Evolutionary conservation across 2,113 vertebrate genomes (phyloP).

Genomic region (Ovis canadensis): DNA sequence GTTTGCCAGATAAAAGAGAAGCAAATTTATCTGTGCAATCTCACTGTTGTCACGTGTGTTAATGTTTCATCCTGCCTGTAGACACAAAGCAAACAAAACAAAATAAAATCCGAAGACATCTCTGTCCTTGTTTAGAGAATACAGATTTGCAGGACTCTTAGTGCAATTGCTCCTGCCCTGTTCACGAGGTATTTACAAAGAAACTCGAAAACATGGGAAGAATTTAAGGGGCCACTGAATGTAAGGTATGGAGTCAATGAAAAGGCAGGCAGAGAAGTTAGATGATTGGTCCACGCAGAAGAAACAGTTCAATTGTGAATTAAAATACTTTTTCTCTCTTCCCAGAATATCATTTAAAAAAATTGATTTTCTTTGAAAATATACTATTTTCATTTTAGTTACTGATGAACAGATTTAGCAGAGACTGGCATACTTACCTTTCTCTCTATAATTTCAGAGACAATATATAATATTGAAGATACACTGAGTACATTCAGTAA

Average conservation of each 20-base stretch:
- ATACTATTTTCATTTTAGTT: background rate
- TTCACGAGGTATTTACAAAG: conserved; percentile 50
- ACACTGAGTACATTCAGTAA: background rate
- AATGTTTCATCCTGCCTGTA: conserved; percentile 61
- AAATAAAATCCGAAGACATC: conserved; percentile 43
- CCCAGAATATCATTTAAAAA: background rate
- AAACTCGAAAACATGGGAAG: conserved; percentile 32
- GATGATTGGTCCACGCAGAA: conserved; percentile 37
- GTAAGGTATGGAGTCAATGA: conserved; percentile 62
- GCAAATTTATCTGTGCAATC: conserved; percentile 81
- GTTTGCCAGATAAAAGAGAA: conserved; percentile 86
- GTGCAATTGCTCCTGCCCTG: conserved; percentile 32
- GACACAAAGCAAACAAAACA: conserved; percentile 55
- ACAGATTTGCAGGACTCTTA: conserved; percentile 32
- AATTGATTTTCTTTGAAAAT: background rate
- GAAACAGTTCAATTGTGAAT: conserved; percentile 41
- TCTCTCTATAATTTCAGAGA: background rate
- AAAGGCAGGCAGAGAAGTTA: conserved; percentile 42
- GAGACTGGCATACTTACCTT: background rate
- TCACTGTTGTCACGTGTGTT: conserved; percentile 78
- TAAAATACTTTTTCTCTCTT: background rate
- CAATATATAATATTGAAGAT: background rate
- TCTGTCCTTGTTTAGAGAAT: conserved; percentile 63
- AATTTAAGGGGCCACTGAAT: conserved; percentile 50
- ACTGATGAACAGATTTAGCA: background rate